Evolutionary conservation across 2,797 vertebrate species (phyloP), one percentile per base, ranked within the genome.

Genomic region (Tapirus indicus): DNA sequence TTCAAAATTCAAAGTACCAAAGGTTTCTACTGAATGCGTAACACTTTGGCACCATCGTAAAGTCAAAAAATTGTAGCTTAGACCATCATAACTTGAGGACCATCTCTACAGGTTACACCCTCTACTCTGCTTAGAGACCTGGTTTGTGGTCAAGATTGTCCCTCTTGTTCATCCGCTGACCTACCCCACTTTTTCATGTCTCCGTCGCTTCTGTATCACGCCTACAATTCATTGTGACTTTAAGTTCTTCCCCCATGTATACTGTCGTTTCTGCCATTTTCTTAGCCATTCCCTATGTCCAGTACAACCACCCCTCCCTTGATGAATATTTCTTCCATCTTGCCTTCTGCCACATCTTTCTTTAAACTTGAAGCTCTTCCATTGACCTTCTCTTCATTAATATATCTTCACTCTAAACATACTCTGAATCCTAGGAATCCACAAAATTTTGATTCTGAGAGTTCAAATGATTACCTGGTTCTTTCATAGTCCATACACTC

Each of bases 371-470:
- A 79, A 84, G 75, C 10, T 72, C 27, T 68, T 29, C 35, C 44
- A 32, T 13, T n/a, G 64, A 29, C n/a, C 13, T 32, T 52, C 38
- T 41, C 20, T 49, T 85, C 5, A n/a, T 35, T 41, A 72, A 11
- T 23, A 2, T n/a, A 49, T 86, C 74, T 77, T 71, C 38, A 85
- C 47, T 93, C 72, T 85, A 62, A 60, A 82, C 27, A 72, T 16
- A 49, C 12, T 56, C 52, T 49, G 58, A 60, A 56, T 85, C 41
- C 60, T 47, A 64, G 29, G 47, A 35, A 23, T 88, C 77, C 69
- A 47, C 8, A 35, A 80, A 78, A 12, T 71, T 41, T 78, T 64
- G n/a, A 80, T 92, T 86, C 91, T 86, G 79, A 95, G 79, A 68
- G 25, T 69, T 92, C 18, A 38, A 11, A 38, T 56, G 3, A 87